A percentile compares a stretch with the other conserved stretches of the same genome.
Conservation (phyloP, 2,113 vertebrate species). For the Chloropsis hardwickii region DNA sequence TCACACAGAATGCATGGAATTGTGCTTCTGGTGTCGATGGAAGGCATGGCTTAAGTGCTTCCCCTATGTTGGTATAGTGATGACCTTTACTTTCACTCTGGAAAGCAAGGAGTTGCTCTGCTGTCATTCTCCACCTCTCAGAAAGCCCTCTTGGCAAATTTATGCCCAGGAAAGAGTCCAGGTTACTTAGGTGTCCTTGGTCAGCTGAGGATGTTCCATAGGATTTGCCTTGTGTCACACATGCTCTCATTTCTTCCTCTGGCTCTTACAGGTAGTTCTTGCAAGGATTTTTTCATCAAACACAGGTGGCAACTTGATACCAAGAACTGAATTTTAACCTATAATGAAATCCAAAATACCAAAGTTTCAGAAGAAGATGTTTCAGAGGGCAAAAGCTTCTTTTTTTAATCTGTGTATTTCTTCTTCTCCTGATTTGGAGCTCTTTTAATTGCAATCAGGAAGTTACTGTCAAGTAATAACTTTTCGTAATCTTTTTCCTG, state of each 20-base stretch:
- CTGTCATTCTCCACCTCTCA: background rate
- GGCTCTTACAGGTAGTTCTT: background rate
- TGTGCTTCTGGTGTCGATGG: background rate
- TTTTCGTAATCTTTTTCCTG: background rate
- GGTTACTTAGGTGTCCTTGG: background rate
- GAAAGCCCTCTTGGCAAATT: background rate
- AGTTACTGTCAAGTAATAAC: background rate
- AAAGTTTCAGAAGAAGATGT: background rate
- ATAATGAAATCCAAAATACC: background rate
- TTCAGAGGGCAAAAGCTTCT: background rate
- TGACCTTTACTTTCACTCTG: background rate
- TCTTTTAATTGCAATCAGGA: background rate
- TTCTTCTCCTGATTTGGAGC: background rate
- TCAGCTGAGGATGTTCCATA: background rate
- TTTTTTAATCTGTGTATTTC: background rate
- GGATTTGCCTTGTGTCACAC: background rate
- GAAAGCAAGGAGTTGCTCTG: background rate
- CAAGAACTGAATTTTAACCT: background rate
- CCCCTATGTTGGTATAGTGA: background rate
- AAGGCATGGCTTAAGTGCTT: background rate
- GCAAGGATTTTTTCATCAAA: background rate
- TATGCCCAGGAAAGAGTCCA: background rate
- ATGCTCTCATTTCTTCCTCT: background rate
- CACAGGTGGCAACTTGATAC: background rate
- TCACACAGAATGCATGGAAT: background rate